Conservation (phyloP, 2,888 invertebrate genomes). For the Acanthosepion lycidas region DNA sequence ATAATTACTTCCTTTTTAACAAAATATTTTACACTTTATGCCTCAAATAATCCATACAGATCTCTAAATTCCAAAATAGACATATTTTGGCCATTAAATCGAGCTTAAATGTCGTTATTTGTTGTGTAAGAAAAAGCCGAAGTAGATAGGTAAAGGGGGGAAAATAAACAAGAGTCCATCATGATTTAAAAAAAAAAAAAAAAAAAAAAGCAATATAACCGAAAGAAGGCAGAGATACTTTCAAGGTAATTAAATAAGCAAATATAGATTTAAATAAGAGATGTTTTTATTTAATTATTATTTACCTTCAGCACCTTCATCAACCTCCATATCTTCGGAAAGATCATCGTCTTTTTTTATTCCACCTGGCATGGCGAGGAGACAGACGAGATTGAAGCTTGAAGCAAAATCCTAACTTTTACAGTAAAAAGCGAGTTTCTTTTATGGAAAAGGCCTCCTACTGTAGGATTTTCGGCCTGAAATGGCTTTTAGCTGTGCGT, state of each 20-base stretch:
- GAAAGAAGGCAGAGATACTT: background rate
- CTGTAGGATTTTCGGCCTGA: background rate
- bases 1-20: background rate
- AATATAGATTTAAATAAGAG: constrained; percentile 44
- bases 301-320: constrained; percentile 62
- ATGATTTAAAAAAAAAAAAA: background rate
- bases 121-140: background rate
- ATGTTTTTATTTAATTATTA: constrained; percentile 42
- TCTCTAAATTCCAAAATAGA: no score
- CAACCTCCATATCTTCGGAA: constrained; percentile 64
- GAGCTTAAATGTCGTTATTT: background rate
- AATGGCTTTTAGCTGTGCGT: background rate
- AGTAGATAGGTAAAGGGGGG: background rate
- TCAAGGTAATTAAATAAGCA: no score
- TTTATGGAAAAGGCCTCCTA: no score
- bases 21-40: background rate
- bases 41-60: background rate
- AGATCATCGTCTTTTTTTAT: constrained; percentile 63
- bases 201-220: background rate
- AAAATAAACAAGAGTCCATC: background rate
- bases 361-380: constrained; percentile 52
- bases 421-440: no score
- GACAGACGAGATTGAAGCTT: no score
- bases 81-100: no score
- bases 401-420: no score